Base-by-base conservation (phyloP, 2,888 invertebrate genomes). In the Caradrina kadenii region DNA sequence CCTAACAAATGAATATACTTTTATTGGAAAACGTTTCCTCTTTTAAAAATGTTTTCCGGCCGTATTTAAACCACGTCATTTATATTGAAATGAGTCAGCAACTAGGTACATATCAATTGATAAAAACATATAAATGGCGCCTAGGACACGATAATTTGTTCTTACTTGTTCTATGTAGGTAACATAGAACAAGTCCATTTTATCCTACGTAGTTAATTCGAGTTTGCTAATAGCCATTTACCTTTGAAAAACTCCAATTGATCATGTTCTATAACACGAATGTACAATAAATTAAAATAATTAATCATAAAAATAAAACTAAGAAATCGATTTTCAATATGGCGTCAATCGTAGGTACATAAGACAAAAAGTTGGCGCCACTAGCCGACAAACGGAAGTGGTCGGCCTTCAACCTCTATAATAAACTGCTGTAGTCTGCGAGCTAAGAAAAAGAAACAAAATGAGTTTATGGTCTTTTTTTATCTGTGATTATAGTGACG, bases 361-460 rank as follows among this genome's bases (percentile, higher is more conserved):
- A 50, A 75, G 31, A 77, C 71, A 90, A 90, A 89, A 90, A 90
- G 59, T 84, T 90, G 90, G 90, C 90, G 90, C 90, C 90, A 83
- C 70, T 39, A 59, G 73, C 69, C 31, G 63, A 81, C 67, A 82
- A 80, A 69, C 79, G 74, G 82, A 79, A 81, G 83, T 79, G 73
- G 74, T 17, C 65, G 87, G 83, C 90, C 89, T 90, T 90, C 88
- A 88, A 88, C 83, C 71, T 76, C 26, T 60, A 58, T 31, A 68
- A 71, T 60, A 68, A 71, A 76, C 50, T 68, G 63, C 53, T 63
- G 6, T 56, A 58, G 69, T 55, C 73, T 56, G 58, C 22, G 22
- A 54, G 53, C 58, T 66, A n/a, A 67, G 42, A n/a, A 62, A 60
- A 68, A 74, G 45, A 79, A 69, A 78, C 10, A 74, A 69, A 65